A percentile compares a stretch with the other conserved stretches of the same genome.
Conservation (phyloP, 2,888 invertebrate species). For the Philereme vetulata region DNA sequence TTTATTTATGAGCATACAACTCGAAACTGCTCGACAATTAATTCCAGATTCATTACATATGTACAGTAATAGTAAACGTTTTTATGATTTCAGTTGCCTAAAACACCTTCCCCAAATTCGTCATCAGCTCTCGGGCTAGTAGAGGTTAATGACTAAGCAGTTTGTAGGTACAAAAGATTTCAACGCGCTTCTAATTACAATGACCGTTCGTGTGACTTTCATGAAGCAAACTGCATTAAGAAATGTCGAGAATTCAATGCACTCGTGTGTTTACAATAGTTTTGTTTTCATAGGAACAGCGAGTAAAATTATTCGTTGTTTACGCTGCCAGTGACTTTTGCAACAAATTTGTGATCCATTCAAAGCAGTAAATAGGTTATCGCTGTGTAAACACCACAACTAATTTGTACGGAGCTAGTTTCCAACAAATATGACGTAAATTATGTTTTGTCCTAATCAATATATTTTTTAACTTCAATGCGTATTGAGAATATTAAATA, state of each 20-base stretch:
- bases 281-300: slow-evolving; percentile 30
- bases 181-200: slow-evolving; percentile 22
- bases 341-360: slow-evolving; percentile 40
- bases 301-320: slow-evolving; percentile 37
- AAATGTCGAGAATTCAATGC: slow-evolving; percentile 23
- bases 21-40: too few species aligned
- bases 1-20: too few species aligned
- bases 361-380: slow-evolving; percentile 42
- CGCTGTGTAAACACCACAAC: slow-evolving; percentile 21
- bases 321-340: slow-evolving; percentile 41
- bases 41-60: too few species aligned
- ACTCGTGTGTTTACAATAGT: slow-evolving; percentile 26
- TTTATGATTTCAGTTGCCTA: too few species aligned
- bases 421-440: slow-evolving; percentile 15
- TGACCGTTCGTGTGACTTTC: slow-evolving; percentile 27
- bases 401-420: slow-evolving; percentile 11
- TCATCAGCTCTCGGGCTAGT: neutral
- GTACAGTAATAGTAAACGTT: too few species aligned
- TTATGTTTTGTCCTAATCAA: slow-evolving; percentile 15
- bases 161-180: slow-evolving; percentile 20
- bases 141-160: slow-evolving; percentile 16
- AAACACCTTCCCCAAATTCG: too few species aligned
- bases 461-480: slow-evolving; percentile 9
- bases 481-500: slow-evolving; percentile 20
- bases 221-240: slow-evolving; percentile 22